Evolutionary conservation across 2,113 vertebrate species (phyloP).

Genomic region (Syrmaticus mikado): DNA sequence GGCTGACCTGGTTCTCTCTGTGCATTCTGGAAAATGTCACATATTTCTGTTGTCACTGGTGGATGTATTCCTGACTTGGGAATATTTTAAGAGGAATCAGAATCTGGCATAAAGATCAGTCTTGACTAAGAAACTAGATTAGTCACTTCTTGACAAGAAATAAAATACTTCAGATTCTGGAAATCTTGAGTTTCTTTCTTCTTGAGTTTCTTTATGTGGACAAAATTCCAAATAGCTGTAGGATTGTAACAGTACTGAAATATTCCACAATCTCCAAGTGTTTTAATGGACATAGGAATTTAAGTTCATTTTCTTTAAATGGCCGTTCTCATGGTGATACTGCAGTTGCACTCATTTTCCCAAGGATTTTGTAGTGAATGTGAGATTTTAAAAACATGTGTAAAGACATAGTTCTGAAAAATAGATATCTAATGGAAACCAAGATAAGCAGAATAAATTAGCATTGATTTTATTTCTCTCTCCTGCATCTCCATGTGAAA

Average conservation of each 20-base stretch:
- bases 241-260: not conserved
- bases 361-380: not conserved
- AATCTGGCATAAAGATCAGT: not conserved
- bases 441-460: constrained; percentile 19
- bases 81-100: constrained; percentile 5
- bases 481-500: not conserved
- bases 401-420: not conserved
- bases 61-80: constrained; percentile 8
- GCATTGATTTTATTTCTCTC: not conserved
- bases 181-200: not conserved
- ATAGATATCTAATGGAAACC: not conserved
- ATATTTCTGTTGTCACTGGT: constrained; percentile 18
- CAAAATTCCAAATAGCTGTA: not conserved
- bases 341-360: not conserved
- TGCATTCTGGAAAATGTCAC: not conserved
- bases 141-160: not conserved
- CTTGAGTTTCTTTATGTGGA: not conserved
- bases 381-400: not conserved
- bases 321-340: not conserved
- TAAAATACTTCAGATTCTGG: not conserved
- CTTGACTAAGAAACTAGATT: not conserved
- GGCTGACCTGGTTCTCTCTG: constrained; percentile 9
- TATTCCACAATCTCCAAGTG: not conserved
- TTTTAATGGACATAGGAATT: not conserved
- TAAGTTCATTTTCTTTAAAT: not conserved